Evolutionary conservation across 2,797 vertebrate species (phyloP).

Genomic region (Cyclopterus lumpus): DNA sequence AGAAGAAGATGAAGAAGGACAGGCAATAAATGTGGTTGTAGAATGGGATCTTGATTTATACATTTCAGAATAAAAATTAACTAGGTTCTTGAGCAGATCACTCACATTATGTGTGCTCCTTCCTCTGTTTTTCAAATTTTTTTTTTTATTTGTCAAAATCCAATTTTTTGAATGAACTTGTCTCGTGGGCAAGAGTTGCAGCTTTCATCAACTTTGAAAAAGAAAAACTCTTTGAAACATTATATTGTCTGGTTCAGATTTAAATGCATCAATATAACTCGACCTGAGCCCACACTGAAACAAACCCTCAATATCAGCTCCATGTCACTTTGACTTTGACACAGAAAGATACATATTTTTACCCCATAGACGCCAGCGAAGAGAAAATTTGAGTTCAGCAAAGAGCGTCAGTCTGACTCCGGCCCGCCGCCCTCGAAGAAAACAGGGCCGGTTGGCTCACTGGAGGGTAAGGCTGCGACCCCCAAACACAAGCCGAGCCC

Average conservation of each 20-base stretch:
- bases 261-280: neutral
- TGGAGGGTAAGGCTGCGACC: constrained; percentile 68
- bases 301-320: rapidly evolving
- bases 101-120: neutral
- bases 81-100: neutral
- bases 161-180: neutral
- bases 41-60: neutral
- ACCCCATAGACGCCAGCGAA: constrained; percentile 80
- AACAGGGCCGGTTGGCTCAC: constrained; percentile 66
- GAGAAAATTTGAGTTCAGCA: constrained; percentile 90
- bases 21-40: neutral
- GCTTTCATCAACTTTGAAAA: neutral
- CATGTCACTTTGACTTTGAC: constrained; percentile 3
- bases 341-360: neutral
- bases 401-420: constrained; percentile 80
- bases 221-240: neutral
- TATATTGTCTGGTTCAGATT: neutral
- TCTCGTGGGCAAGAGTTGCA: neutral
- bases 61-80: neutral
- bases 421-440: constrained; percentile 76
- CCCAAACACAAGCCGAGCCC: constrained; percentile 76
- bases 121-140: neutral
- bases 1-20: neutral
- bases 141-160: neutral
- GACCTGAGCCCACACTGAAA: neutral